phyloP scores from a whole-genome alignment of 2,113 vertebrate species.

The Tragelaphus strepsiceros region DNA sequence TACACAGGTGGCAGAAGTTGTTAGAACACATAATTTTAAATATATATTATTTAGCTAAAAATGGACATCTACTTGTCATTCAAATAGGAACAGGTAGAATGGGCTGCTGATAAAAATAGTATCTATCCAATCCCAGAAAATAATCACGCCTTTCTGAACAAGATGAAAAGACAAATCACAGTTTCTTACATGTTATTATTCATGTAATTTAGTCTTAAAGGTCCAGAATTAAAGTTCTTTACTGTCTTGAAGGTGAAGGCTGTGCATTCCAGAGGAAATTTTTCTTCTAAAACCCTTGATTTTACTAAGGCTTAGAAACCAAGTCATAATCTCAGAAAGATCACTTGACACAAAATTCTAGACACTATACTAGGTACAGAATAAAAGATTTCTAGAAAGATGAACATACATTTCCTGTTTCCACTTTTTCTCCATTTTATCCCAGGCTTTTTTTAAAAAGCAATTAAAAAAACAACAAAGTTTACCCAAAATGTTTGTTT shows the following conservation, averaged over 20 bases:
- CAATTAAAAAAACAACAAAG: background rate
- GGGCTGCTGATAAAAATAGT: background rate
- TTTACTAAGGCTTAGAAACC: background rate
- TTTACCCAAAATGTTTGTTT: background rate
- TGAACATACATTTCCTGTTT: background rate
- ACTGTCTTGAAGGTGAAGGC: background rate
- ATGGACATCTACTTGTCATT: constrained; percentile 11
- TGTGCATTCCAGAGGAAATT: background rate
- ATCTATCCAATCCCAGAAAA: background rate
- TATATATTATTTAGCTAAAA: constrained; percentile 19
- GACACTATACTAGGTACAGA: background rate
- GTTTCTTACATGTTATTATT: background rate
- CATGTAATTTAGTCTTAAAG: background rate
- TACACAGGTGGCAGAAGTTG: constrained; percentile 28
- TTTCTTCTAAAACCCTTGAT: background rate
- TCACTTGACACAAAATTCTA: background rate
- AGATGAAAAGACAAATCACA: background rate
- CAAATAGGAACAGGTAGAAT: background rate
- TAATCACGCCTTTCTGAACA: background rate
- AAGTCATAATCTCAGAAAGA: background rate
- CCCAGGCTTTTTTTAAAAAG: background rate
- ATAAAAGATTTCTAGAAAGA: background rate
- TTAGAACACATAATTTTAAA: constrained; percentile 4
- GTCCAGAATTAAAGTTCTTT: background rate
- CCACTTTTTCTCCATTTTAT: background rate